Evolutionary conservation across 2,888 invertebrate genomes (phyloP).

Genomic region (Alentia gelatinosa): DNA sequence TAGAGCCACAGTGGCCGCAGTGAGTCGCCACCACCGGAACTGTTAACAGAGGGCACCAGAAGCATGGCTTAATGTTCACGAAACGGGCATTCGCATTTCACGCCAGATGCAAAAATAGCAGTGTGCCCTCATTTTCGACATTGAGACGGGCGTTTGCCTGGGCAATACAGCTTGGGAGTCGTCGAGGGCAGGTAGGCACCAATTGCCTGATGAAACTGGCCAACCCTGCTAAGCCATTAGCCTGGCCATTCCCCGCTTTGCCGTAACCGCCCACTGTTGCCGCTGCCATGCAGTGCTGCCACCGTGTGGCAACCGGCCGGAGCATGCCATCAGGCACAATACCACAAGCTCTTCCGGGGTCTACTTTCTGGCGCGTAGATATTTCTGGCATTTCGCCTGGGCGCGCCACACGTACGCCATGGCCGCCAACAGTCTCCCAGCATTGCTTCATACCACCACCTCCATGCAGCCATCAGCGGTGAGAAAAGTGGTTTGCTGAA

Average conservation of each 20-base stretch:
- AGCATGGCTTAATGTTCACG: not conserved
- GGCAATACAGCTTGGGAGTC: not conserved
- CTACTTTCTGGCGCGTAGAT: too few relatives aligned
- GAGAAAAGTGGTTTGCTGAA: too few relatives aligned
- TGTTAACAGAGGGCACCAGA: not conserved
- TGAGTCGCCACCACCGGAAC: not conserved
- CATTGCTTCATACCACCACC: not conserved
- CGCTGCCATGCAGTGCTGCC: too few relatives aligned
- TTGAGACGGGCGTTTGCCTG: not conserved
- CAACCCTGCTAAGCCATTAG: not conserved
- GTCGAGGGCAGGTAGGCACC: slow-evolving; percentile 11
- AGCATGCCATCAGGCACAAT: too few relatives aligned
- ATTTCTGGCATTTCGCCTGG: too few relatives aligned
- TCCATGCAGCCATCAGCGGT: not conserved
- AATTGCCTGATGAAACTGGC: not conserved
- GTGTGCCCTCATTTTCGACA: not conserved
- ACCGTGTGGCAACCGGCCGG: too few relatives aligned
- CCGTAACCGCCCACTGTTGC: too few relatives aligned
- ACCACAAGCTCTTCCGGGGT: too few relatives aligned
- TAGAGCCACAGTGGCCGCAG: not conserved
- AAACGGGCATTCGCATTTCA: not conserved
- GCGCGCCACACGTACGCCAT: too few relatives aligned
- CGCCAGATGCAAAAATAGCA: not conserved
- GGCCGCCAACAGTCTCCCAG: too few relatives aligned
- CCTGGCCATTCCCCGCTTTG: too few relatives aligned